These are phyloP conservation scores for Myiothlypis chrysogaster DNA, from an alignment of 2,797 vertebrate species.

Conservation along the genomic window DNA sequence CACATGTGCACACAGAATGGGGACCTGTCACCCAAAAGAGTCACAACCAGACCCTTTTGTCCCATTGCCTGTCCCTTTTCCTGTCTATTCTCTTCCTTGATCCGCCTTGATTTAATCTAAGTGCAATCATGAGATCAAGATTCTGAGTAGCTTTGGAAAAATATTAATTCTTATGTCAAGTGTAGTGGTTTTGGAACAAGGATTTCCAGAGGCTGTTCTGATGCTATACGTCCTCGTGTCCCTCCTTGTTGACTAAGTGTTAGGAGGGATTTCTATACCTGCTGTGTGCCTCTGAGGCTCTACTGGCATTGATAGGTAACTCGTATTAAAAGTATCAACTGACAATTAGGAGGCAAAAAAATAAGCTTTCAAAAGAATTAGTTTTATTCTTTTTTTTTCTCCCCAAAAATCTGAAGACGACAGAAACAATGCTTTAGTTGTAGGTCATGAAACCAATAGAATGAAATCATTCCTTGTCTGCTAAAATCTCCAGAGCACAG, in stretches of 20 bases:
- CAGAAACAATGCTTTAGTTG: not conserved
- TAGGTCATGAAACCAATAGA: not conserved
- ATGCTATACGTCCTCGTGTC: rapidly evolving
- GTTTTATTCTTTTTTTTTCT: not conserved
- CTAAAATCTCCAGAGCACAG: not conserved
- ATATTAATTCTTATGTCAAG: not conserved
- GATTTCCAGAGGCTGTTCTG: not conserved
- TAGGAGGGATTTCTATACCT: not conserved
- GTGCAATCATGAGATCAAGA: not conserved
- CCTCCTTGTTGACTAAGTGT: not conserved
- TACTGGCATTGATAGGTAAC: not conserved
- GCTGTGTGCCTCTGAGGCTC: not conserved
- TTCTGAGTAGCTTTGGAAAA: not conserved
- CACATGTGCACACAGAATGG: not conserved
- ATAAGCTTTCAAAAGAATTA: not conserved
- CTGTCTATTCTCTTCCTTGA: not conserved
- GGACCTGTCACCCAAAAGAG: not conserved
- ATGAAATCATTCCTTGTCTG: not conserved
- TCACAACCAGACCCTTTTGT: not conserved
- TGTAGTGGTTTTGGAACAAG: not conserved
- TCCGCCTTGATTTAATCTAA: not conserved
- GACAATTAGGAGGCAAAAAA: not conserved
- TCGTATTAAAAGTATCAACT: not conserved
- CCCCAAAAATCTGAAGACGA: not conserved
- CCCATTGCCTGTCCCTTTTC: not conserved